These are phyloP conservation scores for Teleogryllus oceanicus DNA, from an alignment of 2,888 invertebrate species.

Conservation along the genomic window DNA sequence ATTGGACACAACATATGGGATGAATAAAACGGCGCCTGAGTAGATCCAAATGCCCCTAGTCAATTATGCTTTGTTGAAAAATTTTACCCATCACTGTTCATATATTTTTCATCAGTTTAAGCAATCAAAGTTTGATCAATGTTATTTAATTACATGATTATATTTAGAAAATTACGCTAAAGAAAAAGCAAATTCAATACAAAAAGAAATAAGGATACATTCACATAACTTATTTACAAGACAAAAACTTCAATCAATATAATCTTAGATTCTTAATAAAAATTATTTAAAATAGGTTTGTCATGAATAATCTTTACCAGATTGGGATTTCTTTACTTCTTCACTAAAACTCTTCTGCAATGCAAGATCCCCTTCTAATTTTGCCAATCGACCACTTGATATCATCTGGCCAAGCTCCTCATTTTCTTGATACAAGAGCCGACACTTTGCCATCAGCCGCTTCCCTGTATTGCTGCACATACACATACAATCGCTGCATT, in stretches of 20 bases:
- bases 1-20: no score
- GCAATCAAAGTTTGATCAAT: no score
- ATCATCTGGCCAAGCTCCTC: slow-evolving; percentile 96
- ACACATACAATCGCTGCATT: no score
- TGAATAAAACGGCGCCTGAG: no score
- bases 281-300: background rate
- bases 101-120: no score
- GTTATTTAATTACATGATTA: no score
- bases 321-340: slow-evolving; percentile 94
- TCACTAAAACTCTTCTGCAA: slow-evolving; percentile 92
- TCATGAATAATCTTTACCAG: slow-evolving; percentile 56
- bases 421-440: slow-evolving; percentile 92
- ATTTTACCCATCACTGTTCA: no score
- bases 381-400: slow-evolving; percentile 89
- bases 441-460: slow-evolving; percentile 95
- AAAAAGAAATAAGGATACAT: background rate
- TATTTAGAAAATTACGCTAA: background rate
- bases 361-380: slow-evolving; percentile 91
- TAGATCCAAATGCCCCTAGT: no score
- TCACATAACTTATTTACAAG: background rate
- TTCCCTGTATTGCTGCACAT: slow-evolving; percentile 84
- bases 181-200: background rate
- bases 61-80: no score
- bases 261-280: background rate
- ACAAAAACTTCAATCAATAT: background rate